phyloP scores from a whole-genome alignment of 2,888 invertebrate genomes.

The Allophyes oxyacanthae region DNA sequence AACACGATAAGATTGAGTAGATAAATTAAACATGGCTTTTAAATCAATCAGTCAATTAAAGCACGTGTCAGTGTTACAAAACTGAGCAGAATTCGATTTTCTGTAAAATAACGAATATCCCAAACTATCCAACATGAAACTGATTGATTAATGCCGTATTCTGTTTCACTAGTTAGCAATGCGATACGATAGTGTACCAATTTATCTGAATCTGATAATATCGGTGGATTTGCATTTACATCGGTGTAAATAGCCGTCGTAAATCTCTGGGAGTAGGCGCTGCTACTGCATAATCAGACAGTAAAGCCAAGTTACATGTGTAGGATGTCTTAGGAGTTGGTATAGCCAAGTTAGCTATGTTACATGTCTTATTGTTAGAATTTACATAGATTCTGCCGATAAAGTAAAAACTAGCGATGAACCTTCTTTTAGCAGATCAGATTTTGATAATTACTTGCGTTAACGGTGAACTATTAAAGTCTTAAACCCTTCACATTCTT shows the following conservation, averaged over 20 bases:
- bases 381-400: too few relatives aligned
- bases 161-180: slow-evolving; percentile 31
- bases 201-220: slow-evolving; percentile 41
- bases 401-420: too few relatives aligned
- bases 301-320: slow-evolving; percentile 14
- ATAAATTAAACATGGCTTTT: too few relatives aligned
- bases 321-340: slow-evolving; percentile 38
- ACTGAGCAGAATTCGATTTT: too few relatives aligned
- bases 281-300: slow-evolving; percentile 30
- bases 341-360: background rate
- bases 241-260: slow-evolving; percentile 23
- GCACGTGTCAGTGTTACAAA: too few relatives aligned
- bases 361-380: background rate
- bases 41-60: too few relatives aligned
- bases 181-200: slow-evolving; percentile 40
- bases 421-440: too few relatives aligned
- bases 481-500: too few relatives aligned
- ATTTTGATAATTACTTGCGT: too few relatives aligned
- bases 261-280: slow-evolving; percentile 34
- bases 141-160: slow-evolving; percentile 41
- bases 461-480: too few relatives aligned
- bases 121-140: slow-evolving; percentile 16
- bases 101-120: slow-evolving; percentile 1
- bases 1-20: too few relatives aligned
- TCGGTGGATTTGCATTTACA: slow-evolving; percentile 36